Base-by-base conservation (phyloP, 2,113 vertebrate species). In the Cyprinodon tularosa region DNA sequence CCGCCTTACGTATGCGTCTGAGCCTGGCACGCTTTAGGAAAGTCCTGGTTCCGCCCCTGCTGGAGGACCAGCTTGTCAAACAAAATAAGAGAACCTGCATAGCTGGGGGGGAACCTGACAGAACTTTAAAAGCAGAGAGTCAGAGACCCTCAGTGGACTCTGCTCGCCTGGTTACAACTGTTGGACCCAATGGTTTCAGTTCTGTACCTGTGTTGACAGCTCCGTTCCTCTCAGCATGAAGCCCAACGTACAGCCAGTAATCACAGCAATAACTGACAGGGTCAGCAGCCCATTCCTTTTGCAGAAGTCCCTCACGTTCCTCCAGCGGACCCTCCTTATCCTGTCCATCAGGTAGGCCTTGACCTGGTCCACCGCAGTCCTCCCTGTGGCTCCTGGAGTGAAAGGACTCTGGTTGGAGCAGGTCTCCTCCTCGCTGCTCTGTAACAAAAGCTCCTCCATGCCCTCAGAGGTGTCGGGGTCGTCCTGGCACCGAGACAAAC, bases 191-290 rank as follows among this genome's bases (percentile, higher is more conserved):
- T 29, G 29, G 1, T 29, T 29, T 29, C 1, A 8, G 20, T 15
- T 50, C 2, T 11, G 47, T 88, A 97, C 96, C 95, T 97, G 94
- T 5, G 94, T 88, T 1, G 95, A 95, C 65, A 97, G 91, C 22
- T 95, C 87, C 44, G 94, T 91, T 0, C 91, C 89, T 64, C 96
- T 90, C 74, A 97, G 92, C 86, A 93, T 86, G 86, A 95, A 96
- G 12, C 96, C 96, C 82, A 97, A 77, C 0, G 95, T 68, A 77
- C 96, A 96, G 7, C 96, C 96, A 0, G 92, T 93, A 38, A 93
- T 44, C 17, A 97, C 95, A 0, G 96, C 94, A 1, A 97, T 63
- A 67, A 97, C 81, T 0, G 96, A 97, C 11, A 97, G 91, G 0
- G 94, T 95, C 80, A 97, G 63, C 71, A 97, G 91, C 3, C 95